Evolutionary conservation across 2,113 vertebrate species (phyloP), one percentile per base, ranked within the genome.

Genomic region (Pomatorhinus ruficollis): DNA sequence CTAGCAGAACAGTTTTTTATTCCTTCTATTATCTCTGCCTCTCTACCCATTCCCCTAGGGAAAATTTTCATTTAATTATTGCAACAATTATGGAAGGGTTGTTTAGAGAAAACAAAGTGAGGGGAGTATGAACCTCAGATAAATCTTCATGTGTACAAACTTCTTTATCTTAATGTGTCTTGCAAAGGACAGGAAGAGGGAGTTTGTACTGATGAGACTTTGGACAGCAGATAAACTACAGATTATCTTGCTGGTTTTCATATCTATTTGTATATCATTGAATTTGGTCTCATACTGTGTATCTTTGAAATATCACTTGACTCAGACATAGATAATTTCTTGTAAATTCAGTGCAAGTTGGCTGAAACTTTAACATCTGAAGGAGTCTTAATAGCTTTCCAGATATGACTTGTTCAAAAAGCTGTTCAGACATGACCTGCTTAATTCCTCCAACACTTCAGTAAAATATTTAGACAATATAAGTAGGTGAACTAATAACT

Each of bases 331-430:
- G 63, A 59, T 74, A 12, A 77, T 75, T 92, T 96, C 92, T 94
- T 81, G 76, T 96, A 90, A 92, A 93, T 93, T 94, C 64, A 31
- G 40, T 52, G 60, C 49, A 86, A 70, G 44, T 60, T 95, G 79
- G 71, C 87, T 88, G 82, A 87, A 93, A 89, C 47, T 66, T 90
- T 31, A 80, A 88, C 68, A 83, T 86, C 83, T 91, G 69, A 88
- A 86, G 44, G 68, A 93, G 75, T 12, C 83, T 90, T 94, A 92
- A 94, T 86, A 86, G 76, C 64, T 92, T 95, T 94, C 94, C 72
- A 90, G 96, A 95, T 56, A 60, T 86, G 83, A 94, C 96, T 96
- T 97, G 95, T 95, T 93, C 83, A 24, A 78, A 78, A 64, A 60
- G 60, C 35, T 95, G 90, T 92, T 88, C 92, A 97, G 93, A 78